phyloP scores from a whole-genome alignment of 2,888 invertebrate species.

The Dryomyza anilis region DNA sequence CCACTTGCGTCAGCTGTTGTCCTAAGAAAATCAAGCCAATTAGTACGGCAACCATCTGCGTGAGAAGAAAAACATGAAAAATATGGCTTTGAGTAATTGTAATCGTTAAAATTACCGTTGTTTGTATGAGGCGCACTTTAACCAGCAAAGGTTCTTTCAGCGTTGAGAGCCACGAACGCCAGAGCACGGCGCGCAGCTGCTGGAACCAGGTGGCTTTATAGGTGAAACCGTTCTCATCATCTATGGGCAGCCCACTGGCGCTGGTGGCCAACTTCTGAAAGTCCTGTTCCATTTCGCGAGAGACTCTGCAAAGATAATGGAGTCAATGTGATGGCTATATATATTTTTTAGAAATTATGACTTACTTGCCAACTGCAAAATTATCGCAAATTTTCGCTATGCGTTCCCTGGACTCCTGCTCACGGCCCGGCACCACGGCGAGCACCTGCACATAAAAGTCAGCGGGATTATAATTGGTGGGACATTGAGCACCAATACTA shows the following conservation, averaged over 20 bases:
- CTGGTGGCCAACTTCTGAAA: conserved; percentile 47
- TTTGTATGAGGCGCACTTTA: conserved; percentile 86
- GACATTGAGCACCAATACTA: conserved; percentile 82
- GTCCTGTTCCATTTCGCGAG: conserved; percentile 54
- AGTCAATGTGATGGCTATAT: no score
- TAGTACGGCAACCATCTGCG: conserved; percentile 85
- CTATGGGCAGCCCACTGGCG: conserved; percentile 40
- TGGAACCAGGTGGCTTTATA: conserved; percentile 77
- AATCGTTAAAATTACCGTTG: no score
- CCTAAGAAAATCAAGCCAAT: conserved; percentile 88
- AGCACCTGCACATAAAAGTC: conserved; percentile 91
- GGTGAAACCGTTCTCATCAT: conserved; percentile 66
- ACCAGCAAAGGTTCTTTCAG: conserved; percentile 90
- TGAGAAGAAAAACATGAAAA: neutral
- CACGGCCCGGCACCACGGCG: conserved; percentile 83
- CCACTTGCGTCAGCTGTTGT: conserved; percentile 81
- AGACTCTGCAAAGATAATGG: conserved; percentile 40
- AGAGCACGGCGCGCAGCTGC: conserved; percentile 87
- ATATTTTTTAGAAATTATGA: no score
- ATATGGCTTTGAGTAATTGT: conserved; percentile 24
- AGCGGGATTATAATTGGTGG: conserved; percentile 90
- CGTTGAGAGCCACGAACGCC: conserved; percentile 88
- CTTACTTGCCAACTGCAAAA: conserved; percentile 63
- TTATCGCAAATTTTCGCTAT: conserved; percentile 80
- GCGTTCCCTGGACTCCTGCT: conserved; percentile 77